Base-by-base conservation (phyloP, 2,113 vertebrate genomes). In the Actenoides hombroni region DNA sequence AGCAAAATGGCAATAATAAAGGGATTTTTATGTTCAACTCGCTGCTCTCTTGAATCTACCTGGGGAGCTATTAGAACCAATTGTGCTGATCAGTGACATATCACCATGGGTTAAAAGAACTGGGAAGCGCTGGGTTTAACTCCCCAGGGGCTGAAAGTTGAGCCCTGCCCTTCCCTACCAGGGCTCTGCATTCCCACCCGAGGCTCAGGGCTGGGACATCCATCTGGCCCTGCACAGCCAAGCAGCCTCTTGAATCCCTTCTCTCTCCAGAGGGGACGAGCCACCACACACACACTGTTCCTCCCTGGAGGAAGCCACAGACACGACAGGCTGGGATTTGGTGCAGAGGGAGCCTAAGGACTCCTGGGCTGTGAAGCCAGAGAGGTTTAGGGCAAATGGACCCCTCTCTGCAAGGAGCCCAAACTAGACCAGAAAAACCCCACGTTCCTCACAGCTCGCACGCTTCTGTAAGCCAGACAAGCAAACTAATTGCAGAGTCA, bases 1-100 rank as follows among this genome's bases (percentile, higher is more conserved):
- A 98, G 97, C 87, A 97, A 96, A 98, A 98, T 95, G 97, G 98
- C 98, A 98, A 98, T 98, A 98, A 98, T 98, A 97, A 98, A 98
- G 97, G 96, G 97, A 97, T 98, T 98, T 98, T 98, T 98, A 97
- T 97, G 98, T 97, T 97, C 95, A 60, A 97, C 97, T 98, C 97
- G 94, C 98, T 97, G 97, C 97, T 97, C 96, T 97, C 96, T 87
- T 69, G 63, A 97, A 97, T 95, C 96, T 71, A 97, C 97, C 97
- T 92, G 97, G 97, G 97, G 97, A 98, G 94, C 95, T 92, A 87
- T 97, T 96, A 96, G 97, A 97, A 39, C 86, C 96, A 79, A 90
- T 90, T 92, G 95, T 65, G 94, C 94, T 69, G 95, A 95, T 97
- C 95, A 92, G 95, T 91, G 96, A 95, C 97, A 92, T 28, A 53